A percentile compares a stretch with the other conserved stretches of the same genome.
Conservation (phyloP, 2,888 invertebrate genomes). For the Hermodice carunculata region DNA sequence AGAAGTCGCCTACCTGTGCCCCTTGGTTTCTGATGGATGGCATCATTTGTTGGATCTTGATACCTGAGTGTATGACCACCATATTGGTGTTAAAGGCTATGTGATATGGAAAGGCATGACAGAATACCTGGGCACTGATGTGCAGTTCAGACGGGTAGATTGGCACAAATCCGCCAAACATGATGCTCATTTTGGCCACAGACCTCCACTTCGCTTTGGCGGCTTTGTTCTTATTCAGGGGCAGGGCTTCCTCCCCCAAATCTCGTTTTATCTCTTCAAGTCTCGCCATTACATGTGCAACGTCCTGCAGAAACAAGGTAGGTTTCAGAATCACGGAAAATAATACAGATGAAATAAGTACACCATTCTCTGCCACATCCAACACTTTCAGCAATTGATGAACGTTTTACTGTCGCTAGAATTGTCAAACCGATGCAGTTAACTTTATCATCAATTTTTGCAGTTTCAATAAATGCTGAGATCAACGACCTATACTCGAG, state of each 20-base stretch:
- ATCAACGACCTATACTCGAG: no score
- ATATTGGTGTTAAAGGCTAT: constrained; percentile 48
- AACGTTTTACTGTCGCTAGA: no score
- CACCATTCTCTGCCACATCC: no score
- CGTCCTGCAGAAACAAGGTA: constrained; percentile 41
- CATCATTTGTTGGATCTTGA: constrained; percentile 48
- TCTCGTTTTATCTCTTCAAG: constrained; percentile 49
- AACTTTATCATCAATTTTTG: no score
- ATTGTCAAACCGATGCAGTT: no score
- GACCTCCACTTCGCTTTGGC: constrained; percentile 52
- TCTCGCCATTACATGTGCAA: constrained; percentile 48
- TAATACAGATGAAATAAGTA: no score
- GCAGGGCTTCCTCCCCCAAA: constrained; percentile 53
- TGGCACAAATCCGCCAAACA: constrained; percentile 50
- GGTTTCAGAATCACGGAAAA: no score
- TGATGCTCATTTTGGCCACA: constrained; percentile 48
- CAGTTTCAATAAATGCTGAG: no score
- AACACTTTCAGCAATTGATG: no score
- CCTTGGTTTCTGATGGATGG: constrained; percentile 37
- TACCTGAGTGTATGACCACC: constrained; percentile 50
- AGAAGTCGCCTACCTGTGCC: constrained; percentile 35
- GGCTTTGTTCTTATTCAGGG: constrained; percentile 45
- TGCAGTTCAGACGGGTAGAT: constrained; percentile 44
- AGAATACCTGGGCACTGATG: constrained; percentile 45
- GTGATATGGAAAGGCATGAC: constrained; percentile 55